These are phyloP conservation scores for Trichonephila inaurata DNA, from an alignment of 1,140 invertebrate species.

Conservation along the genomic window DNA sequence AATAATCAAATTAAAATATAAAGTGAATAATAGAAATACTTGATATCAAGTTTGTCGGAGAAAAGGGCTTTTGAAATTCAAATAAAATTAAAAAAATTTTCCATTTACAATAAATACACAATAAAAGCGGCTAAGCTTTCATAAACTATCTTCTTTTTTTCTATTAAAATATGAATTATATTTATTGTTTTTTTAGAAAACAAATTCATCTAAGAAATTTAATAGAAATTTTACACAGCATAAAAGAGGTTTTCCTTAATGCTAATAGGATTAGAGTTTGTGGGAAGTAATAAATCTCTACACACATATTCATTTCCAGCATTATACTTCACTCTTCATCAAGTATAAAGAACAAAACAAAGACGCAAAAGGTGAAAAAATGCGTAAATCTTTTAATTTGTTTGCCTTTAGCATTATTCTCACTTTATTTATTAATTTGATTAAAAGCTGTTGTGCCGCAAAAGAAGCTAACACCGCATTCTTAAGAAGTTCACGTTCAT, in stretches of 20 bases:
- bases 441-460: not conserved
- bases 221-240: too few relatives aligned
- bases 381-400: not conserved
- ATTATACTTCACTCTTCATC: not conserved
- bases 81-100: too few relatives aligned
- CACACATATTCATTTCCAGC: not conserved
- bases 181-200: too few relatives aligned
- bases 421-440: not conserved
- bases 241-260: not conserved
- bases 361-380: not conserved
- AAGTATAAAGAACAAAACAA: not conserved
- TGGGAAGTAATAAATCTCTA: not conserved
- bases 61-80: too few relatives aligned
- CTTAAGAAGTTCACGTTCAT: not conserved
- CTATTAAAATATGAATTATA: too few relatives aligned
- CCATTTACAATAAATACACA: too few relatives aligned
- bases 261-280: not conserved
- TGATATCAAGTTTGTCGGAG: too few relatives aligned
- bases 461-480: not conserved
- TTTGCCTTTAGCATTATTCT: not conserved
- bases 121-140: too few relatives aligned
- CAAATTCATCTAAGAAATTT: too few relatives aligned
- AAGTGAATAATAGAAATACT: too few relatives aligned
- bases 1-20: too few relatives aligned
- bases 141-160: too few relatives aligned